These are phyloP conservation scores for Halictus ligatus DNA, from an alignment of 2,888 invertebrate species.

Conservation along the genomic window DNA sequence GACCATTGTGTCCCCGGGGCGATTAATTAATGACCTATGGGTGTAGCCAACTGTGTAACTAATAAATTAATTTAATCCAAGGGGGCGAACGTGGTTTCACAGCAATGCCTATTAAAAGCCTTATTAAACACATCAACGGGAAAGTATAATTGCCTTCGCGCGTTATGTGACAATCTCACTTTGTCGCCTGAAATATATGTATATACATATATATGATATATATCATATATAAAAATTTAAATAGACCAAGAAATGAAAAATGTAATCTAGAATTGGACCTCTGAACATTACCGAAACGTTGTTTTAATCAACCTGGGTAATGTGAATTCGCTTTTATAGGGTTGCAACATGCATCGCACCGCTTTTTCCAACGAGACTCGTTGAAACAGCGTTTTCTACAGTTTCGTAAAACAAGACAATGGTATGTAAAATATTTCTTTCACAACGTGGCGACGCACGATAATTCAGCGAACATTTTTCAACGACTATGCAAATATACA, in stretches of 20 bases:
- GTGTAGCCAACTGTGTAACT: conserved; percentile 18
- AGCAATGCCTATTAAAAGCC: background rate
- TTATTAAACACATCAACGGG: background rate
- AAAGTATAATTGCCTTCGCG: background rate
- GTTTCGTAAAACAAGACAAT: background rate
- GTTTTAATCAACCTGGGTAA: background rate
- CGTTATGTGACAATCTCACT: background rate
- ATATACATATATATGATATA: too few relatives aligned
- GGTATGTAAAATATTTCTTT: background rate
- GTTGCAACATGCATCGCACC: too few relatives aligned
- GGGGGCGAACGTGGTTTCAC: conserved; percentile 6
- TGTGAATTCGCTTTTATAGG: background rate
- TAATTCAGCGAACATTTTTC: background rate
- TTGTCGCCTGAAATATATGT: background rate
- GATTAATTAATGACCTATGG: conserved; percentile 39
- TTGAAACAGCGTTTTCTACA: background rate
- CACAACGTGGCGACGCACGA: background rate
- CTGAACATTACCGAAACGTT: background rate
- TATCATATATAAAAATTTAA: too few relatives aligned
- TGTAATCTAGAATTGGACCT: background rate
- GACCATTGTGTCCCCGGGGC: conserved; percentile 37
- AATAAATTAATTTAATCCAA: conserved; percentile 39
- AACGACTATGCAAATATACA: background rate
- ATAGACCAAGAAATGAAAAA: too few relatives aligned
- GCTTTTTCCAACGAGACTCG: background rate